Base-by-base conservation (phyloP, 2,797 vertebrate species). In the Cetoscarus ocellatus region DNA sequence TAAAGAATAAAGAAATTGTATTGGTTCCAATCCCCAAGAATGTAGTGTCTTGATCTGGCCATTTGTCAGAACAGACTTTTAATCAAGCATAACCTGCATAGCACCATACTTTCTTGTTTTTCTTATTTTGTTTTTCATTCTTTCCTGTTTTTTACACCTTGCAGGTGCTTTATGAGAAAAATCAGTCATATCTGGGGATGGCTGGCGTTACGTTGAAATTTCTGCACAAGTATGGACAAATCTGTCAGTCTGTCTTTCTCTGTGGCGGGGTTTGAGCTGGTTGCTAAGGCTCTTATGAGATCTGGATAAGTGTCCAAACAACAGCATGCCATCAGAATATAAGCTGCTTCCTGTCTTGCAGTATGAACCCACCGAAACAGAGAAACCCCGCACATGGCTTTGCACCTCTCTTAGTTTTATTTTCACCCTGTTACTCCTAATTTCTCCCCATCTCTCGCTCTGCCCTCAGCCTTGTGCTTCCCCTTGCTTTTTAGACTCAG, bases 261-360 rank as follows among this genome's bases (percentile, higher is more conserved):
- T 49, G 57, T 80, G 61, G 69, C 58, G 74, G 72, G 45, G 72
- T 74, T 79, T 40, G 63, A 82, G 57, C 63, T 67, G 58, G 66
- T 72, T 79, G 77, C 75, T 52, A 49, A 73, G 53, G 73, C 67
- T 83, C 69, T 75, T 79, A 63, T 67, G 65, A 38, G 70, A 73
- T 76, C 48, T 40, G 38, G 50, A 82, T 87, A 74, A 68, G 70
- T 67, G 70, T 74, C 83, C 42, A 7, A 65, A 62, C 47, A 65
- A 53, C 45, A 61, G 58, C 42, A 10, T 62, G 55, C 44, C 53
- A 51, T 70, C 6, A 56, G 3, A 75, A 53, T 67, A 59, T 35
- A 48, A 68, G 15, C 65, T 36, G 36, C 53, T 66, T 36, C 38
- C 12, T 67, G 82, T 55, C 73, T 59, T 64, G 42, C 47, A 27